These are phyloP conservation scores for Cyrtodaria siliqua DNA, from an alignment of 2,888 invertebrate species.

Conservation along the genomic window DNA sequence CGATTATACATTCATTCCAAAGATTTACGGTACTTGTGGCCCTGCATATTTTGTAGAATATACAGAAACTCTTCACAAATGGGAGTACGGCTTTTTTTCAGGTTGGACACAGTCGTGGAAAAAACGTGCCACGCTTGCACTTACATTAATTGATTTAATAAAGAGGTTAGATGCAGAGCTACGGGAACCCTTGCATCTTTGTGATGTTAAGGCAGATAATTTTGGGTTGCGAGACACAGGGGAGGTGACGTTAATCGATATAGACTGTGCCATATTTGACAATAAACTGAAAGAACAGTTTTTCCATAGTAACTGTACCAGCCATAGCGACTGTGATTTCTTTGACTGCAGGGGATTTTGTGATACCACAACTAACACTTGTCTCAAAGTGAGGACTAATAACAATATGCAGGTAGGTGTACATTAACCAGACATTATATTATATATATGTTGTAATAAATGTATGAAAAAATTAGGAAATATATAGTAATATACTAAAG, in stretches of 20 bases:
- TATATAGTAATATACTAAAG: too few relatives aligned
- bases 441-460: too few relatives aligned
- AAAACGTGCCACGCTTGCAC: conserved; percentile 74
- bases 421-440: too few relatives aligned
- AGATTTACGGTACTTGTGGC: conserved; percentile 90
- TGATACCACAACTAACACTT: conserved; percentile 87
- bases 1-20: conserved; percentile 87
- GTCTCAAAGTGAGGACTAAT: conserved; percentile 88
- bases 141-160: conserved; percentile 89
- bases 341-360: conserved; percentile 90
- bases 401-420: conserved; percentile 89
- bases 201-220: conserved; percentile 90
- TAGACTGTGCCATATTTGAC: conserved; percentile 89
- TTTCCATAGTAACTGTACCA: conserved; percentile 86
- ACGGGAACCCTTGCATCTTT: conserved; percentile 89
- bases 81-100: conserved; percentile 66
- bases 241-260: conserved; percentile 88
- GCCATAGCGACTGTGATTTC: conserved; percentile 90
- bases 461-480: too few relatives aligned
- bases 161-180: conserved; percentile 88
- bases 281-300: conserved; percentile 81
- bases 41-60: conserved; percentile 90
- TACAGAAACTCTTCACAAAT: conserved; percentile 81
- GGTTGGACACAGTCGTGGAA: conserved; percentile 69
- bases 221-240: conserved; percentile 88